phyloP scores from a whole-genome alignment of 2,797 vertebrate species.

The Eulemur rubriventer region DNA sequence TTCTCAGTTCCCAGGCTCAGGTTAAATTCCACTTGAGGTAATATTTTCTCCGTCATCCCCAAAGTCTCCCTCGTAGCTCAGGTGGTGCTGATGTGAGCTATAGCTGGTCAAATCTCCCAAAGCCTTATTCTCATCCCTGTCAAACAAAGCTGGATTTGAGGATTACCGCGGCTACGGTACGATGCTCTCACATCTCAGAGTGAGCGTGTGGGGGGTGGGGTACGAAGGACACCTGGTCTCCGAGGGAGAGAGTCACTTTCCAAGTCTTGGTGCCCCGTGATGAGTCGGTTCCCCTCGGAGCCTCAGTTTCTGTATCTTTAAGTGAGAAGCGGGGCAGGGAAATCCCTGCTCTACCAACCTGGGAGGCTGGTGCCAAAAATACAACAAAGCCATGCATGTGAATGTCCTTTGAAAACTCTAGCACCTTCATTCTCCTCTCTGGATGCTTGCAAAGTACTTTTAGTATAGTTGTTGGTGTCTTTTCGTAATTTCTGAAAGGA shows the following conservation, averaged over 20 bases:
- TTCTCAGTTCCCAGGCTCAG: rapidly evolving
- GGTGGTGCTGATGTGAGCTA: not conserved
- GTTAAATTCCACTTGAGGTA: not conserved
- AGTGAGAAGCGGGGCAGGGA: not conserved
- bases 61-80: not conserved
- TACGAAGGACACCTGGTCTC: not conserved
- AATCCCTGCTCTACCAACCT: no score
- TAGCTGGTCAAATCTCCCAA: not conserved
- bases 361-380: rapidly evolving
- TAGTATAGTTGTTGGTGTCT: no score
- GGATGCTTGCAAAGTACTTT: rapidly evolving
- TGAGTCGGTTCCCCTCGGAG: rapidly evolving
- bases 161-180: rapidly evolving
- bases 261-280: not conserved
- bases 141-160: not conserved
- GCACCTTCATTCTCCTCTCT: rapidly evolving
- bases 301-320: not conserved
- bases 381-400: rapidly evolving
- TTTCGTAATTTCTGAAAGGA: not conserved
- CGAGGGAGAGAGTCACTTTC: rapidly evolving
- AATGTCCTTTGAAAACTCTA: not conserved
- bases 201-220: rapidly evolving
- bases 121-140: not conserved
- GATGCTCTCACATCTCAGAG: not conserved
- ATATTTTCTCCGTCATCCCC: not conserved